phyloP scores from a whole-genome alignment of 1,140 invertebrate species.

The Anastrepha obliqua region DNA sequence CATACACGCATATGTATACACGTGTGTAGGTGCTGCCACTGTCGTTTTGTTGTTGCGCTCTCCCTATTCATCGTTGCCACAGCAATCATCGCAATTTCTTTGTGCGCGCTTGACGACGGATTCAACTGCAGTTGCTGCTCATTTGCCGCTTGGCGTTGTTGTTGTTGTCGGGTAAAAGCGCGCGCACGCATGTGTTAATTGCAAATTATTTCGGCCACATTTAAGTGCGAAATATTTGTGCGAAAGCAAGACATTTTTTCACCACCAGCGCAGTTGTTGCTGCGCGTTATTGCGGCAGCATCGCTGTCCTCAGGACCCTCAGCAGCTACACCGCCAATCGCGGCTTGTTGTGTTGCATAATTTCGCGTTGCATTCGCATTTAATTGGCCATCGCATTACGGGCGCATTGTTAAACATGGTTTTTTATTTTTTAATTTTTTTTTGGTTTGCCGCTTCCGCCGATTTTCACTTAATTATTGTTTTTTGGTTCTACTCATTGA shows the following conservation, averaged over 20 bases:
- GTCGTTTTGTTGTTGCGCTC: neutral
- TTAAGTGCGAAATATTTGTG: constrained; percentile 47
- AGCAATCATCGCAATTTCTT: neutral
- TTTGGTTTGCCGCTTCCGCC: neutral
- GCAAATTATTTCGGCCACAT: constrained; percentile 50
- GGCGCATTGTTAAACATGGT: neutral
- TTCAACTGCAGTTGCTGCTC: constrained; percentile 29
- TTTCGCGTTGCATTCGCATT: constrained; percentile 17
- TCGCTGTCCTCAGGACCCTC: neutral
- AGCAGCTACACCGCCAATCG: neutral
- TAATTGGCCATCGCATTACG: constrained; percentile 47
- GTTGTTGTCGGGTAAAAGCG: neutral
- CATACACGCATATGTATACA: too few species aligned
- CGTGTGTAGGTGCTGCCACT: neutral
- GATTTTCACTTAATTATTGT: neutral
- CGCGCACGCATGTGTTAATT: constrained; percentile 4
- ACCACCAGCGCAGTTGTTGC: neutral
- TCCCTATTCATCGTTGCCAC: neutral
- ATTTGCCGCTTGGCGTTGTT: neutral
- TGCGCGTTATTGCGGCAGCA: neutral
- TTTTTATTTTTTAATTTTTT: neutral
- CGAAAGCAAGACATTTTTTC: neutral
- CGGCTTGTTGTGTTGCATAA: neutral
- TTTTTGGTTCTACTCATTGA: neutral
- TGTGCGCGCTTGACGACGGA: neutral